A percentile compares a stretch with the other conserved stretches of the same genome.
Evolutionary conservation across 92 coral and sea anemone species (phyloP).

Genomic region (Siderastrea siderea): DNA sequence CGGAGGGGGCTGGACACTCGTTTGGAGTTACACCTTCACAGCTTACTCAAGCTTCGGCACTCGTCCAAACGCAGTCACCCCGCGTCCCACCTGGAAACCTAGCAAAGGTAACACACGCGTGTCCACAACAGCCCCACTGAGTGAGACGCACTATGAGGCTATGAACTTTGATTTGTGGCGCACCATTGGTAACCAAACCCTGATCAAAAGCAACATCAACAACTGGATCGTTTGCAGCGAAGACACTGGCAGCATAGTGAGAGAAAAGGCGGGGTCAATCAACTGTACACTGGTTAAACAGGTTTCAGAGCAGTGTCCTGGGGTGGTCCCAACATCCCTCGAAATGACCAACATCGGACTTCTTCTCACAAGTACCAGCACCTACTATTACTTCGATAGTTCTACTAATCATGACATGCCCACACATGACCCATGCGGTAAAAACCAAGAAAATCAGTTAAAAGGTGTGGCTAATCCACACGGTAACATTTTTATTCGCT

Average conservation of each 20-base stretch:
- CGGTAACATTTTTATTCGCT: too few species aligned
- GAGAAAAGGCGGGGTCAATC: not conserved
- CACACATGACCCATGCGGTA: too few species aligned
- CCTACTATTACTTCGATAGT: too few species aligned
- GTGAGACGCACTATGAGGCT: slow-evolving; percentile 56
- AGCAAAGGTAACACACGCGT: too few species aligned
- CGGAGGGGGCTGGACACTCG: slow-evolving; percentile 46
- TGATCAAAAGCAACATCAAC: slow-evolving; percentile 49
- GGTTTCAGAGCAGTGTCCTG: not conserved
- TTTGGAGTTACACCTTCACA: slow-evolving; percentile 48
- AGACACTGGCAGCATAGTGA: slow-evolving; percentile 38
- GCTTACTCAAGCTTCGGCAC: not conserved
- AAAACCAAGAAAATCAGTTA: too few species aligned
- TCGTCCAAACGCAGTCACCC: slow-evolving; percentile 45
- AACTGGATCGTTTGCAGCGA: not conserved
- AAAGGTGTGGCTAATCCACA: too few species aligned
- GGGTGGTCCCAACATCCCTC: not conserved
- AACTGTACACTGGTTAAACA: too few species aligned
- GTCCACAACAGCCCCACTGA: slow-evolving; percentile 12
- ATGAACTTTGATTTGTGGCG: slow-evolving; percentile 39
- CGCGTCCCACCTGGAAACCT: slow-evolving; percentile 23
- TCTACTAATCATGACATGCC: too few species aligned
- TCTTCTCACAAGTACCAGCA: too few species aligned
- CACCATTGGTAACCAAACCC: slow-evolving; percentile 23
- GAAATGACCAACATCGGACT: too few species aligned